phyloP scores from a whole-genome alignment of 2,113 vertebrate genomes.

The Odobenus rosmarus region DNA sequence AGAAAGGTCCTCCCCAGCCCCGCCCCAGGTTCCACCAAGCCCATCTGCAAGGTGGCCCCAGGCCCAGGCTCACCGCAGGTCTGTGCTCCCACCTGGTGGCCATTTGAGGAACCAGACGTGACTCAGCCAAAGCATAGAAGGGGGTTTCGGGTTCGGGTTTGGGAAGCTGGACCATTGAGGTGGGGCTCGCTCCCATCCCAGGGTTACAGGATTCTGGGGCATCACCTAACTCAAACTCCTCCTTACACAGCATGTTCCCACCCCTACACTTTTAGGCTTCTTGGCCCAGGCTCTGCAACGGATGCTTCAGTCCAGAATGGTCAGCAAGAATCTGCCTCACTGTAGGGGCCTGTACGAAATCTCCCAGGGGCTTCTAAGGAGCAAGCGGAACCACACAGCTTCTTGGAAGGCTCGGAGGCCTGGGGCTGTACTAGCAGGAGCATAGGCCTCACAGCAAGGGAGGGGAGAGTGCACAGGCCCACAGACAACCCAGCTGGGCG shows the following conservation, averaged over 20 bases:
- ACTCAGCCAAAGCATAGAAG: background rate
- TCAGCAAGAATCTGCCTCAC: fast-evolving
- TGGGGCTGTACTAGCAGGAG: background rate
- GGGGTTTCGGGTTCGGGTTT: too few species aligned
- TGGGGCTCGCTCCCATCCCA: fast-evolving
- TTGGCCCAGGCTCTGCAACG: background rate
- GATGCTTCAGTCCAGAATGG: fast-evolving
- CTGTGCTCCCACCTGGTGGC: conserved; percentile 67
- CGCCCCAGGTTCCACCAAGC: background rate
- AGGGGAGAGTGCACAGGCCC: fast-evolving
- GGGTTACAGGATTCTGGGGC: background rate
- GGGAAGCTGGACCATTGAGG: background rate
- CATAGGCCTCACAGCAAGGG: background rate
- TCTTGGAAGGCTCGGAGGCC: background rate
- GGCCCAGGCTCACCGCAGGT: background rate
- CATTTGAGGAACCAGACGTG: background rate
- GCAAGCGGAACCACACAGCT: too few species aligned
- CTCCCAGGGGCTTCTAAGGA: background rate
- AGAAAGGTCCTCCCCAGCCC: background rate
- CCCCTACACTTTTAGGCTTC: fast-evolving
- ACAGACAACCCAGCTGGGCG: background rate
- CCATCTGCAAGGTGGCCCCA: background rate
- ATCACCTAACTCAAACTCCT: background rate
- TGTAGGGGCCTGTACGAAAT: fast-evolving
- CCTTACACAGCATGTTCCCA: too few species aligned